Evolutionary conservation across 2,888 invertebrate species (phyloP), one percentile per base, ranked within the genome.

Genomic region (Caenorhabditis sp.): DNA sequence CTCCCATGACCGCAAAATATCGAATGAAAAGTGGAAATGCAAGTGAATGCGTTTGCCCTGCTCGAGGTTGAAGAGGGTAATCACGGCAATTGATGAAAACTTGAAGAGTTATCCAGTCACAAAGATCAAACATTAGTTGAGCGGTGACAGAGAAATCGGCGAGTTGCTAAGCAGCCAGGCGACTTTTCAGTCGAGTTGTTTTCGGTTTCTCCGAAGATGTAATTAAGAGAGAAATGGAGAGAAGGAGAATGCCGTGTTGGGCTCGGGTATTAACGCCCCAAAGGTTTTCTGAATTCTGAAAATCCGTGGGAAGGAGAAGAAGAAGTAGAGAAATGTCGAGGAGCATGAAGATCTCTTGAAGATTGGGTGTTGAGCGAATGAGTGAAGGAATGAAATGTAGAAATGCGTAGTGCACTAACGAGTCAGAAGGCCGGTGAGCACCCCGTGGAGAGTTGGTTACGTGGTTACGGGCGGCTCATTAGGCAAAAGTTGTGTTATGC

Each of bases 121-220:
- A 60, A 18, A 70, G 62, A 71, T 71, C 71, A 61, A 62, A 71
- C 22, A 71, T 55, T 51, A 56, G 13, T 15, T 1, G 15, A 3
- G 8, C 13, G 22, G 40, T 1, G 9, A 67, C 15, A 28, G n/a
- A 44, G 22, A 50, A 8, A 4, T 24, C 18, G 64, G 22, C 15
- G 40, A 40, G 56, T 40, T 55, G 32, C 60, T 32, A 47, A 47
- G 32, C 68, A 32, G 28, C 58, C 26, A 15, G 4, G 18, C 13
- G 4, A 4, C 47, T n/a, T 40, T 40, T 26, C 15, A 15, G 55
- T 50, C 40, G 62, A 28, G 53, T 71, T 71, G 71, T 62, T 71
- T 71, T 62, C 53, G 51, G 22, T n/a, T 3, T 24, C n/a, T 40
- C 40, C n/a, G 56, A 60, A 60, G 37, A 60, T 60, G 40, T 60